Evolutionary conservation across 2,888 invertebrate genomes (phyloP), one percentile per base, ranked within the genome.

Genomic region (Drosophila suboccidentalis): DNA sequence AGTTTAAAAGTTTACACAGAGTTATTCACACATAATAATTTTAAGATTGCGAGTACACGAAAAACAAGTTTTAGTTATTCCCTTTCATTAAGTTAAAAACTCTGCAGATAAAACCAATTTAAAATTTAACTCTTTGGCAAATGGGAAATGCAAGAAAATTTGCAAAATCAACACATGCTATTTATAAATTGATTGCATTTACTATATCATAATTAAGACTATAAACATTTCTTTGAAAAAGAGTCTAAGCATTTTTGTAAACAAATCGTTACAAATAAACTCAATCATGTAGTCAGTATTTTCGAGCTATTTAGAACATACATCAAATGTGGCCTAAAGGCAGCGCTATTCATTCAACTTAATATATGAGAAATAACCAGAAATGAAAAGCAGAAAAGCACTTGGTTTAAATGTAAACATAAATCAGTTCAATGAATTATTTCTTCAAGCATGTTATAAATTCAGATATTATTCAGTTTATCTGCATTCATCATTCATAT

Each of bases 391-490:
- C 13, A 36, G 26, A 26, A 26, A 26, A 26, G 32, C 19, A 19
- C 19, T 34, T 50, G 50, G 13, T 19, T 36, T 19, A 9, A 50
- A 36, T 50, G 13, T 22, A 53, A 26, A 36, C 15, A 32, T 19
- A 41, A n/a, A 58, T 8, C 26, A 44, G 26, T 13, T 11, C 3
- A 4, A 65, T 34, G 29, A 38, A 34, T 36, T 39, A 36, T 36
- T 58, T 55, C 26, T 4, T 26, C 34, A 55, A 32, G 26, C 22
- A 51, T 32, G 34, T 15, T 36, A 32, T 10, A 43, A 43, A 53
- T 49, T 49, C 26, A 39, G 39, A 49, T 59, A 49, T 39, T 49
- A 49, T 36, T 39, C 47, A 49, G 29, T 49, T 29, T 19, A 49
- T 49, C 15, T 36, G 38, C 26, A 39, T 59, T 39, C 34, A 58